phyloP scores from a whole-genome alignment of 1,140 invertebrate species.

The Galleria mellonella region DNA sequence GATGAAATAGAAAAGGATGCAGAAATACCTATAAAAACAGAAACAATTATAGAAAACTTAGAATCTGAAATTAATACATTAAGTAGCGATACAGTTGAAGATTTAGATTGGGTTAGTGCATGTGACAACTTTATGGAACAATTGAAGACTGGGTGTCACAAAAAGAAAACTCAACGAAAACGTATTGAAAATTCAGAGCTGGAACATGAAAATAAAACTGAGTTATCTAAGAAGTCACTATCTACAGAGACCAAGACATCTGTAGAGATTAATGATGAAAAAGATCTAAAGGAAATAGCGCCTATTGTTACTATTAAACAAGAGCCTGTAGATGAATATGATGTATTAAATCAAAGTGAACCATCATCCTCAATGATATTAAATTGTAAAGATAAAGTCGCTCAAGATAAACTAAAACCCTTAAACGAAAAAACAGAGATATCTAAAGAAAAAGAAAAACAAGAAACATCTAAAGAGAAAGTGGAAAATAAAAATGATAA shows the following conservation, averaged over 20 bases:
- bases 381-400: neutral
- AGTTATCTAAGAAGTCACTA: constrained; percentile 18
- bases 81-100: constrained; percentile 10
- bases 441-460: constrained; percentile 14
- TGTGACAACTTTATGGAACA: constrained; percentile 84
- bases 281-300: neutral
- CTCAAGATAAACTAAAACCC: too few relatives aligned
- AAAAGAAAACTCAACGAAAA: constrained; percentile 76
- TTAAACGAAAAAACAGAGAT: constrained; percentile 6
- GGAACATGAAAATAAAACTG: constrained; percentile 37
- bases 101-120: constrained; percentile 77
- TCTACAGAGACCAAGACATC: too few relatives aligned
- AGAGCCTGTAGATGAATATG: constrained; percentile 53
- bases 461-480: constrained; percentile 11
- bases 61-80: constrained; percentile 16
- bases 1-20: constrained; percentile 67
- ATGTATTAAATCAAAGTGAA: constrained; percentile 14
- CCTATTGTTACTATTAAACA: constrained; percentile 46
- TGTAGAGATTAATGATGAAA: neutral
- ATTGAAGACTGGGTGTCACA: constrained; percentile 75
- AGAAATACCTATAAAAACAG: constrained; percentile 51
- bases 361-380: neutral
- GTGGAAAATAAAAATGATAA: constrained; percentile 27
- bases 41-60: constrained; percentile 39
- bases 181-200: constrained; percentile 36